These are phyloP conservation scores for Oceanodroma leucorhoa DNA, from an alignment of 2,797 vertebrate genomes.

Conservation along the genomic window DNA sequence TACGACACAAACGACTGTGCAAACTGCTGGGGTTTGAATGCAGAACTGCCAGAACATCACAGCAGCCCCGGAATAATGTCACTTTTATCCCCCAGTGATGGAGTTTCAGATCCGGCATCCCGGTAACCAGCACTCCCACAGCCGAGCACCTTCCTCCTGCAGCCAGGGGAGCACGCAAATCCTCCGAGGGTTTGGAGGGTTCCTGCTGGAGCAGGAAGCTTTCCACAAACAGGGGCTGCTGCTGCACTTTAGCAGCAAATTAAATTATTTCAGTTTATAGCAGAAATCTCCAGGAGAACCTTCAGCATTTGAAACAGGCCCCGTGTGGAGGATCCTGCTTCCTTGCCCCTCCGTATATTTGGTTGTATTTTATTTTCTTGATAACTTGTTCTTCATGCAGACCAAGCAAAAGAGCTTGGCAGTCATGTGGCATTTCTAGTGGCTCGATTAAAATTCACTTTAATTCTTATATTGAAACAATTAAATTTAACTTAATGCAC, in stretches of 20 bases:
- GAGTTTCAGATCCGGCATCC: not conserved
- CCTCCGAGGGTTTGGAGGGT: no score
- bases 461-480: not conserved
- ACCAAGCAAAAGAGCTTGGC: not conserved
- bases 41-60: not conserved
- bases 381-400: not conserved
- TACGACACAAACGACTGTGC: not conserved
- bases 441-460: not conserved
- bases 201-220: not conserved
- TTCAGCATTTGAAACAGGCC: not conserved
- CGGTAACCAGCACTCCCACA: not conserved
- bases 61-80: accelerated
- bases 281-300: not conserved
- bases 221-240: not conserved
- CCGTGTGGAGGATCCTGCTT: accelerated
- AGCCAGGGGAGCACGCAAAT: accelerated
- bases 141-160: not conserved
- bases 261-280: not conserved
- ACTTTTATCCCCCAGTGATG: not conserved
- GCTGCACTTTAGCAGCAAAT: not conserved
- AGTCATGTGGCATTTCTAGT: not conserved
- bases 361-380: not conserved
- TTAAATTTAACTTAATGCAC: not conserved
- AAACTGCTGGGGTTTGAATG: not conserved
- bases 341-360: not conserved